These are phyloP conservation scores for Musca vetustissima DNA, from an alignment of 1,140 invertebrate species.

Conservation along the genomic window DNA sequence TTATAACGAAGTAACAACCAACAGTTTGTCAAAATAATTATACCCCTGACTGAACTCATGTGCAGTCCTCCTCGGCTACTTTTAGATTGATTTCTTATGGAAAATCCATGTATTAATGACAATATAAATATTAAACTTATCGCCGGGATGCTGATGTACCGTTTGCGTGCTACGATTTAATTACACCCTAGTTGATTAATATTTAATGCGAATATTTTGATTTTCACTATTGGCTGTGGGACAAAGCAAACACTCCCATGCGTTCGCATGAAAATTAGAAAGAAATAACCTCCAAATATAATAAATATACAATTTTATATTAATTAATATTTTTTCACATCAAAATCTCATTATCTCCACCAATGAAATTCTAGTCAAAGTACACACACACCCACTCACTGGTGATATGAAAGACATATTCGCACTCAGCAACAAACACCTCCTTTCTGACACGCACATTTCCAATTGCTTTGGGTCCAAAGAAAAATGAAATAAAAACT, in stretches of 20 bases:
- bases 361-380: not conserved
- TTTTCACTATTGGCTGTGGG: not conserved
- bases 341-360: slow-evolving; percentile 41
- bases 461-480: too few relatives aligned
- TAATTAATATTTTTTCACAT: slow-evolving; percentile 55
- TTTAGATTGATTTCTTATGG: not conserved
- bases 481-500: too few relatives aligned
- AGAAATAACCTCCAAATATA: not conserved
- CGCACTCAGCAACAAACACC: not conserved
- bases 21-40: too few relatives aligned
- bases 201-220: slow-evolving; percentile 6
- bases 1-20: too few relatives aligned
- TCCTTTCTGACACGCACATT: not conserved
- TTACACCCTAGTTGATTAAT: slow-evolving; percentile 2
- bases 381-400: not conserved
- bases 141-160: not conserved
- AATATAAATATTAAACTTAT: not conserved
- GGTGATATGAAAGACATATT: not conserved
- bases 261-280: not conserved
- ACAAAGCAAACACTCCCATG: not conserved
- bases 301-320: slow-evolving; percentile 39
- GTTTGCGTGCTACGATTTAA: slow-evolving; percentile 9
- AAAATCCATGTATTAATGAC: not conserved
- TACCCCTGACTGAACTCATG: too few relatives aligned
- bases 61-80: too few relatives aligned